Conservation (phyloP, 2,888 invertebrate genomes). For the Temnothorax unifasciatus region DNA sequence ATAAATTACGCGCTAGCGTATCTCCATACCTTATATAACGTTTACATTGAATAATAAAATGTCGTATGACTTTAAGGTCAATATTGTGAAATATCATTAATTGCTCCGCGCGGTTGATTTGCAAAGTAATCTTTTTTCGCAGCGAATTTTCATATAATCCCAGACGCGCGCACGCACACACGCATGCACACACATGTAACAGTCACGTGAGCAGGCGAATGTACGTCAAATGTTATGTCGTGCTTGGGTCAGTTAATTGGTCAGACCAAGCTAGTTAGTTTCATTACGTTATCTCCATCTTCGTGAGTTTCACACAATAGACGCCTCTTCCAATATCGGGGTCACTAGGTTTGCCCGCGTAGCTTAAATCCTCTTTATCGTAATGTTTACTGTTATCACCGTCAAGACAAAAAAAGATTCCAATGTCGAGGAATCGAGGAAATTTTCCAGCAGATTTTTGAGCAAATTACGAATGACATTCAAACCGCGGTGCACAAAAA, state of each 20-base stretch:
- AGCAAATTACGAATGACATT: not conserved
- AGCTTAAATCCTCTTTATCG: constrained; percentile 58
- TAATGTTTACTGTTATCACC: constrained; percentile 9
- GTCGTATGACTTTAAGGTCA: not conserved
- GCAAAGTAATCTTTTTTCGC: constrained; percentile 23
- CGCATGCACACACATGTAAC: constrained; percentile 58
- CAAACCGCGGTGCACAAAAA: not conserved
- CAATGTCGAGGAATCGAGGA: not conserved
- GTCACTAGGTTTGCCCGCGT: constrained; percentile 74
- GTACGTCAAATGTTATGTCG: constrained; percentile 80
- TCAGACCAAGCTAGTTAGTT: constrained; percentile 83
- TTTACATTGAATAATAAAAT: not conserved
- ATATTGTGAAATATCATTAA: not conserved
- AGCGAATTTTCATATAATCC: constrained; percentile 77
- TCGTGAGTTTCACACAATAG: constrained; percentile 83
- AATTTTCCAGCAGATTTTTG: not conserved
- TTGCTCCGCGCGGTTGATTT: constrained; percentile 18
- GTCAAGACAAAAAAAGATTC: not conserved
- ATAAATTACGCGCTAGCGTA: not conserved
- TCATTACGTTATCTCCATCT: constrained; percentile 84
- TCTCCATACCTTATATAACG: not conserved
- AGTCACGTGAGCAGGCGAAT: constrained; percentile 68
- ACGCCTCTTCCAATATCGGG: constrained; percentile 76
- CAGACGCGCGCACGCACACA: constrained; percentile 58
- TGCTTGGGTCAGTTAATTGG: constrained; percentile 81